A percentile compares a stretch with the other conserved stretches of the same genome.
Conservation (phyloP, 2,797 vertebrate genomes). For the Cynodonichthys magdalenae region DNA sequence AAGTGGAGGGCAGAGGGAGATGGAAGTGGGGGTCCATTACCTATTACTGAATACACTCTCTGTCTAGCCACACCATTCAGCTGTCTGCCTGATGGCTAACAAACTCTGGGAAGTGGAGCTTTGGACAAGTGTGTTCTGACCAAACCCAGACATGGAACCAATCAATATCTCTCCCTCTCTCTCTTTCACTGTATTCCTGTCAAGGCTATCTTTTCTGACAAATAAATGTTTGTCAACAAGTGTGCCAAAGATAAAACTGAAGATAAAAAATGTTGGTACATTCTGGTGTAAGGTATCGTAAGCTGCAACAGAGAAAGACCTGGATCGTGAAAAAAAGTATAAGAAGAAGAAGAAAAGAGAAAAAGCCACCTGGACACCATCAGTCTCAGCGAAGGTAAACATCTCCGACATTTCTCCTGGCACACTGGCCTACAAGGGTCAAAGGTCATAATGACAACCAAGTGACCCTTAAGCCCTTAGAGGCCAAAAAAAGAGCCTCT, state of each 20-base stretch:
- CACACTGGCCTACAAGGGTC: conserved; percentile 93
- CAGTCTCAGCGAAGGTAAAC: conserved; percentile 96
- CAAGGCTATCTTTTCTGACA: conserved; percentile 39
- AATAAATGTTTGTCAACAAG: conserved; percentile 25
- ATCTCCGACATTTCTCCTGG: conserved; percentile 93
- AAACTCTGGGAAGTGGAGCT: conserved; percentile 62
- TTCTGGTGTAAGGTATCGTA: too few relatives aligned
- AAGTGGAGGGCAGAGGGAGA: conserved; percentile 51
- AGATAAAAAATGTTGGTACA: conserved; percentile 1
- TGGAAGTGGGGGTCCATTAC: conserved; percentile 66
- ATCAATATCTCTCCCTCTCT: conserved; percentile 62
- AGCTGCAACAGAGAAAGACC: not conserved
- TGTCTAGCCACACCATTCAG: conserved; percentile 56
- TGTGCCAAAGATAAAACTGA: not conserved
- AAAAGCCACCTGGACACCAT: conserved; percentile 95
- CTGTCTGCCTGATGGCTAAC: conserved; percentile 55
- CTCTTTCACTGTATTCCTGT: conserved; percentile 49
- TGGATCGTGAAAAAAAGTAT: conserved; percentile 37
- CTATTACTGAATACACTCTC: conserved; percentile 63
- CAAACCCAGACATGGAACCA: conserved; percentile 48
- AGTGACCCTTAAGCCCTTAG: conserved; percentile 90
- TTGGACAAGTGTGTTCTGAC: conserved; percentile 49
- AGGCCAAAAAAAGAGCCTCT: conserved; percentile 90
- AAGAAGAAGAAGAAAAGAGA: conserved; percentile 44
- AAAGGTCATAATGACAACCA: conserved; percentile 93